These are phyloP conservation scores for Triplophysa dalaica DNA, from an alignment of 2,113 vertebrate species.

Conservation along the genomic window DNA sequence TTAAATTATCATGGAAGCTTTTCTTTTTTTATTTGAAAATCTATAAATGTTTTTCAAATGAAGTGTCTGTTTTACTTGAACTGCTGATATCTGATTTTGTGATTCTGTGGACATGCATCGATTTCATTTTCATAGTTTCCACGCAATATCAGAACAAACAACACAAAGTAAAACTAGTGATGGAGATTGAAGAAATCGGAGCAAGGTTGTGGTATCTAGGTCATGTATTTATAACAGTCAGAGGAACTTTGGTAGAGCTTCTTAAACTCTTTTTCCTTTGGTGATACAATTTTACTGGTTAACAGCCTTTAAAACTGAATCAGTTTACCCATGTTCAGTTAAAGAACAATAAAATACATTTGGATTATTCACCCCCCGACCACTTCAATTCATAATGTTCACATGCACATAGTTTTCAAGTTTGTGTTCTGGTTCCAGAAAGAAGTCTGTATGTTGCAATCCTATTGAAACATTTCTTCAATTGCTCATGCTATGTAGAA, in stretches of 20 bases:
- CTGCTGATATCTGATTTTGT: not conserved
- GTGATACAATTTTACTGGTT: not conserved
- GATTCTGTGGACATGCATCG: not conserved
- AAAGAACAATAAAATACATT: not conserved
- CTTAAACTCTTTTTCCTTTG: not conserved
- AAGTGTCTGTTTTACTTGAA: not conserved
- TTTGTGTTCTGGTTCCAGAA: too few relatives aligned
- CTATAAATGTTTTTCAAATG: constrained; percentile 18
- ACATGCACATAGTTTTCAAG: not conserved
- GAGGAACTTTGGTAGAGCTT: not conserved
- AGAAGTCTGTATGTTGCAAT: not conserved
- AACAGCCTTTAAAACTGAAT: not conserved
- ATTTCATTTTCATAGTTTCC: not conserved
- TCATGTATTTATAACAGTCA: constrained; percentile 69
- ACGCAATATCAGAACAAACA: not conserved
- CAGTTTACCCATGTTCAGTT: not conserved
- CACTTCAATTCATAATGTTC: too few relatives aligned
- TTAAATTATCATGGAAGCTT: constrained; percentile 11
- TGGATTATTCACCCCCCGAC: too few relatives aligned
- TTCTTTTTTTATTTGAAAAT: constrained; percentile 15
- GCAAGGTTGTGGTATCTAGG: constrained; percentile 66
- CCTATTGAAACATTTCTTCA: too few relatives aligned
- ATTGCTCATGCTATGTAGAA: too few relatives aligned
- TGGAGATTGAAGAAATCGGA: constrained; percentile 63
- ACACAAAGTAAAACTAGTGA: not conserved